A percentile compares a stretch with the other conserved stretches of the same genome.
phyloP scores from a whole-genome alignment of 2,797 vertebrate genomes.

The Pseudochromis fuscus region DNA sequence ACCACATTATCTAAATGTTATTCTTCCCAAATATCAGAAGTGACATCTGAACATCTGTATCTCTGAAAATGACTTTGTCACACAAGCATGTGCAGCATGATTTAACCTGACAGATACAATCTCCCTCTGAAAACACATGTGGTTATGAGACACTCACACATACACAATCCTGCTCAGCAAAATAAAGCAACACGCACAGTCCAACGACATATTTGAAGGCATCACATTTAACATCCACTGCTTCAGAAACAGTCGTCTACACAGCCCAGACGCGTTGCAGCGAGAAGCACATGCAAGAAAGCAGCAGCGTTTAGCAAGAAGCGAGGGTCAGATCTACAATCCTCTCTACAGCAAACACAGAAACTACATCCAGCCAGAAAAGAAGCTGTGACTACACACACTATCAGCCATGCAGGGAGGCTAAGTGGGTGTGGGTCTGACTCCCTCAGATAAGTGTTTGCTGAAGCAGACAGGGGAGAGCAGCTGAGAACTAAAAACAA shows the following conservation, averaged over 20 bases:
- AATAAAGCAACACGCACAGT: not conserved
- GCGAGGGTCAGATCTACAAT: constrained; percentile 7
- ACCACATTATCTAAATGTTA: no score
- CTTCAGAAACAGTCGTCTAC: not conserved
- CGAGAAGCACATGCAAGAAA: constrained; percentile 57
- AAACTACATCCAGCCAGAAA: constrained; percentile 10
- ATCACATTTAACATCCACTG: not conserved
- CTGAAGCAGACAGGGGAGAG: constrained; percentile 53
- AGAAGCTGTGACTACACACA: constrained; percentile 11
- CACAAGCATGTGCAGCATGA: not conserved
- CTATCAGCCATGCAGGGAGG: constrained; percentile 63
- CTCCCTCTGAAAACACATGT: not conserved
- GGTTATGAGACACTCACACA: not conserved
- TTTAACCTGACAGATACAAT: constrained; percentile 15
- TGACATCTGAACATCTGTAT: not conserved
- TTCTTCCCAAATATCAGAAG: not conserved
- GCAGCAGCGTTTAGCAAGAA: constrained; percentile 26
- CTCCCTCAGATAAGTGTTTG: constrained; percentile 64
- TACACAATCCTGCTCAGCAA: not conserved
- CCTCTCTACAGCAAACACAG: not conserved
- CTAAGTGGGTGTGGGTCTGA: constrained; percentile 42
- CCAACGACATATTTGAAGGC: not conserved
- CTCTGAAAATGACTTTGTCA: not conserved
- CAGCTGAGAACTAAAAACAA: not conserved
- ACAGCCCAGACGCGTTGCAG: no score